A percentile compares a stretch with the other conserved stretches of the same genome.
These are phyloP conservation scores for Plectus sambesii DNA, from an alignment of 1,140 invertebrate genomes.

Conservation along the genomic window DNA sequence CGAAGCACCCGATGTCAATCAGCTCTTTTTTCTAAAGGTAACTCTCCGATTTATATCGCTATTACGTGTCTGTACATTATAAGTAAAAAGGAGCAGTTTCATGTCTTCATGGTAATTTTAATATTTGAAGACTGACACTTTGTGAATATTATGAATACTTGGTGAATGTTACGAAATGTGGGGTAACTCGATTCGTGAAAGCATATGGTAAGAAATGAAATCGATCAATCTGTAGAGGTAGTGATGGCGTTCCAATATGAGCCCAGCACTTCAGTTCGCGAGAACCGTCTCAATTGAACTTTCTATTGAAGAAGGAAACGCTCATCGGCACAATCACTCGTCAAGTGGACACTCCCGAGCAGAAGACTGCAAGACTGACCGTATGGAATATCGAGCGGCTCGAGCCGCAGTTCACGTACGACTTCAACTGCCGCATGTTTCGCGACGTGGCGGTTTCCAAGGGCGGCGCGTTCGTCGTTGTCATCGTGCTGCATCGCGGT, in stretches of 20 bases:
- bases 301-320: slow-evolving; percentile 20
- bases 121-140: too few relatives aligned
- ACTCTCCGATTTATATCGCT: too few relatives aligned
- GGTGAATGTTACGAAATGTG: too few relatives aligned
- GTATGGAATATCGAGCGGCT: slow-evolving; percentile 29
- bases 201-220: too few relatives aligned
- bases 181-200: too few relatives aligned
- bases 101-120: too few relatives aligned
- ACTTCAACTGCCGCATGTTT: slow-evolving; percentile 31
- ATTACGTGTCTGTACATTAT: too few relatives aligned
- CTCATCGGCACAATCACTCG: slow-evolving; percentile 39
- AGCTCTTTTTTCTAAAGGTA: slow-evolving; percentile 70
- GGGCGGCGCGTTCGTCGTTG: slow-evolving; percentile 18
- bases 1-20: slow-evolving; percentile 69
- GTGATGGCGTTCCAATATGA: too few relatives aligned
- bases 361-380: slow-evolving; percentile 28
- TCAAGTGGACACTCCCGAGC: slow-evolving; percentile 34
- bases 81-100: too few relatives aligned
- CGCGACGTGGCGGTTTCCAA: slow-evolving; percentile 22
- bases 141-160: too few relatives aligned
- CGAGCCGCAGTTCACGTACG: slow-evolving; percentile 27
- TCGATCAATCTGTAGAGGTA: too few relatives aligned
- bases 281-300: slow-evolving; percentile 22
- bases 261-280: slow-evolving; percentile 66
- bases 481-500: slow-evolving; percentile 29